Conservation (phyloP, 2,113 vertebrate species). For the Stegostoma tigrinum region DNA sequence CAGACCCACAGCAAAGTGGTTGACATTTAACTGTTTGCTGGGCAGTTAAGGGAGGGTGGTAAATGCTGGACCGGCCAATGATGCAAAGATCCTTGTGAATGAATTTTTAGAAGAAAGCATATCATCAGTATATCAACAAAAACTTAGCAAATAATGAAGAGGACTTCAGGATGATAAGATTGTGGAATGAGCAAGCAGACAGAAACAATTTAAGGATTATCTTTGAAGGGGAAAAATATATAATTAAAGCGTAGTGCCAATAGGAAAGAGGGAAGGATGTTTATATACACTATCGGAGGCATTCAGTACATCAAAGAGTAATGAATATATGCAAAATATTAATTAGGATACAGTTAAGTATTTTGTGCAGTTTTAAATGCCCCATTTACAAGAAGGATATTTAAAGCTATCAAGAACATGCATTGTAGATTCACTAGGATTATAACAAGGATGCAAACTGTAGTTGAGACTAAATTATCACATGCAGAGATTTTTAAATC, state of each 20-base stretch:
- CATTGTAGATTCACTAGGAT: background rate
- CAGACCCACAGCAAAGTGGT: no score
- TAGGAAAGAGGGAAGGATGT: background rate
- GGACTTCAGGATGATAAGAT: background rate
- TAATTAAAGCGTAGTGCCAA: background rate
- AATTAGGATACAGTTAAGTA: background rate
- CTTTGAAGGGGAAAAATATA: background rate
- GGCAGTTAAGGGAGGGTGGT: no score
- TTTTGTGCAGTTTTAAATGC: background rate
- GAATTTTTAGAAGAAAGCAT: no score
- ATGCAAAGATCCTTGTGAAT: no score
- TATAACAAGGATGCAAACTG: background rate
- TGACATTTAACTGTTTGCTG: no score
- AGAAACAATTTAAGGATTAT: background rate
- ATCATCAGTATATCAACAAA: no score
- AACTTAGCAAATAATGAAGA: background rate
- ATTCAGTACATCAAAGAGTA: background rate
- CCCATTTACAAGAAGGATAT: background rate
- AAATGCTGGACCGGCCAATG: no score
- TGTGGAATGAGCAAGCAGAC: background rate
- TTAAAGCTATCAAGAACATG: background rate
- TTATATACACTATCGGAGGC: background rate
- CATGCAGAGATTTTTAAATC: background rate
- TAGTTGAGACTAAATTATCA: background rate
- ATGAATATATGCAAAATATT: background rate